Base-by-base conservation (phyloP, 1,140 invertebrate genomes). In the Eciton burchellii region DNA sequence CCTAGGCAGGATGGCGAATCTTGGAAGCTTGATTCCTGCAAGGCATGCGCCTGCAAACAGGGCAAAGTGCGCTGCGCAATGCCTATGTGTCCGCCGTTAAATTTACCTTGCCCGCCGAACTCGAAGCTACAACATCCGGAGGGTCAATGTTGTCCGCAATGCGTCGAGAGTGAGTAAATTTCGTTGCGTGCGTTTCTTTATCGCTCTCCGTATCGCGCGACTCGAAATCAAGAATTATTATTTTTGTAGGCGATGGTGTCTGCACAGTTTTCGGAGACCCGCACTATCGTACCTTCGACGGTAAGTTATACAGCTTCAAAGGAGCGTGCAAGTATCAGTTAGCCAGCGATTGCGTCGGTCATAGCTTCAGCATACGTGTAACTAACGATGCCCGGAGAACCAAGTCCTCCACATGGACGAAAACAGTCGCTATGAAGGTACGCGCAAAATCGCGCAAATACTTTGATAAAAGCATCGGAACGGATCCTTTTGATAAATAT, bases 211-310 rank as follows among this genome's bases (percentile, higher is more conserved):
- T 4, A 45, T 12, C 19, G 11, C 0, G 19, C 26, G 11, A 14
- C 24, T 21, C 0, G 12, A 5, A 12, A 19, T 5, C 11, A 35
- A 35, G 47, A 59, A 49, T 54, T 54, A 57, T 49, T 24, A 26
- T 49, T 47, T 9, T 47, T 76, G 43, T 90, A 96, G 96, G 95
- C 73, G 97, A 98, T 71, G 98, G 97, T 5, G 96, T 98, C 0
- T 99, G 98, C 92, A 97, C 97, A 0, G 98, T 98, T 0, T 99
- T 98, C 91, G 98, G 98, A 0, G 98, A 99, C 93, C 98, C 98
- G 0, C 98, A 99, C 90, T 99, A 98, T 91, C 96, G 97, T 86
- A 98, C 98, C 6, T 99, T 99, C 91, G 98, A 99, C 90, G 98
- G 98, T 21, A 96, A 97, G 89, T 97, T 98, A 82, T 98, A 97